phyloP scores from a whole-genome alignment of 2,888 invertebrate genomes.

The Acleris literana region DNA sequence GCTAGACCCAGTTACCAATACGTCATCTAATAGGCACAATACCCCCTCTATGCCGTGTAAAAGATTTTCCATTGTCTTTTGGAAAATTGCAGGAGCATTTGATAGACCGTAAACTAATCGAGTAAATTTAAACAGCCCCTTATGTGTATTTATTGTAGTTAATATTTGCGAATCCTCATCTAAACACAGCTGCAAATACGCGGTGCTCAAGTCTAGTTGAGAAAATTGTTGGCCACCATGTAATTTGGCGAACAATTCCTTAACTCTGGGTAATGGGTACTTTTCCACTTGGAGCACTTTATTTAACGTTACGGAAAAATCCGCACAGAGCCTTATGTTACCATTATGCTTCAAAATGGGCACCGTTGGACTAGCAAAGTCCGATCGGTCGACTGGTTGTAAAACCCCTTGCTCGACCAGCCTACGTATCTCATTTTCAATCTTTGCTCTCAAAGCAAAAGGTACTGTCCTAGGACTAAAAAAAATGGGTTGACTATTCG shows the following conservation, averaged over 20 bases:
- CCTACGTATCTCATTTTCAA: slow-evolving; percentile 4
- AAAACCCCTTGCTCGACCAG: slow-evolving; percentile 5
- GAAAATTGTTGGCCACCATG: slow-evolving; percentile 27
- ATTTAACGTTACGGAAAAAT: slow-evolving; percentile 29
- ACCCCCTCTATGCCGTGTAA: slow-evolving; percentile 14
- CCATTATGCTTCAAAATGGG: slow-evolving; percentile 13
- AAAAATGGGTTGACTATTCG: slow-evolving; percentile 11
- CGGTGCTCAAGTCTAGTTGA: slow-evolving; percentile 23
- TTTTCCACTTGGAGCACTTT: slow-evolving; percentile 28
- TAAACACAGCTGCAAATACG: slow-evolving; percentile 15
- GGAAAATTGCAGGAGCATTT: slow-evolving; percentile 18
- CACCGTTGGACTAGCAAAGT: slow-evolving; percentile 8
- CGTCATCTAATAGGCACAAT: slow-evolving; percentile 9
- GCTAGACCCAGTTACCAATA: neutral
- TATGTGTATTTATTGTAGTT: slow-evolving; percentile 17
- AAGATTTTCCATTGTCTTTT: slow-evolving; percentile 12
- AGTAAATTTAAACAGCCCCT: slow-evolving; percentile 23
- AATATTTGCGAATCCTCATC: slow-evolving; percentile 12
- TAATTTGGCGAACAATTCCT: slow-evolving; percentile 30
- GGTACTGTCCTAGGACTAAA: slow-evolving; percentile 8
- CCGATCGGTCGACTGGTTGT: too few species aligned
- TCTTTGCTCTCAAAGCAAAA: too few species aligned
- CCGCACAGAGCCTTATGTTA: neutral
- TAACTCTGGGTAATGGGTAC: slow-evolving; percentile 31
- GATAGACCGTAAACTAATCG: slow-evolving; percentile 13